These are phyloP conservation scores for Strongylocentrotus purpuratus DNA, from an alignment of 35 echinoderm and acorn worm genomes.

Conservation along the genomic window DNA sequence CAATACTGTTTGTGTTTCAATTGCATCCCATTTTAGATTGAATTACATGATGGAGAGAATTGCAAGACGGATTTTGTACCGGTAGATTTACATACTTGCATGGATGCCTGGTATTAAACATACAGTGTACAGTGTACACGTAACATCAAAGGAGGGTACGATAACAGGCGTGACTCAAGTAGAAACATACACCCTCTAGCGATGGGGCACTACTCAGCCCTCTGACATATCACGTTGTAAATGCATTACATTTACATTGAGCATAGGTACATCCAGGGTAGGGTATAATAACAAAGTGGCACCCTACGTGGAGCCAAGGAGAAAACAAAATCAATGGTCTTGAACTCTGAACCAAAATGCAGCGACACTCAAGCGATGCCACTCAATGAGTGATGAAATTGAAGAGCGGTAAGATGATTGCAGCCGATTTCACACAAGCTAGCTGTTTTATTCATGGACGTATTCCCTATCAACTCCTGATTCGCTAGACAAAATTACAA, in stretches of 20 bases:
- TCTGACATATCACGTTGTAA: neutral
- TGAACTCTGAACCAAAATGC: neutral
- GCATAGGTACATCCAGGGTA: neutral
- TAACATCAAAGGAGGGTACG: neutral
- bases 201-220: neutral
- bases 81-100: too few species aligned
- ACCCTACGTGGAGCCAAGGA: neutral
- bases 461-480: too few species aligned
- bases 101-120: too few species aligned
- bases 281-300: neutral
- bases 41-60: too few species aligned
- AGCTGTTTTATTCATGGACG: too few species aligned
- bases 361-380: neutral
- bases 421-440: too few species aligned
- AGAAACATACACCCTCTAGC: neutral
- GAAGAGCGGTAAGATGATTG: neutral
- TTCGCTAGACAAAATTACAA: too few species aligned
- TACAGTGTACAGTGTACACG: too few species aligned
- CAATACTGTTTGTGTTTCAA: too few species aligned
- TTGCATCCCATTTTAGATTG: too few species aligned
- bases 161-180: neutral
- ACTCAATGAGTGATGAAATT: neutral
- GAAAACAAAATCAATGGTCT: neutral
- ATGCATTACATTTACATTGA: neutral
- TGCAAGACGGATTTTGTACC: too few species aligned